phyloP scores from a whole-genome alignment of 2,113 vertebrate genomes.

The Psittacus erithacus region DNA sequence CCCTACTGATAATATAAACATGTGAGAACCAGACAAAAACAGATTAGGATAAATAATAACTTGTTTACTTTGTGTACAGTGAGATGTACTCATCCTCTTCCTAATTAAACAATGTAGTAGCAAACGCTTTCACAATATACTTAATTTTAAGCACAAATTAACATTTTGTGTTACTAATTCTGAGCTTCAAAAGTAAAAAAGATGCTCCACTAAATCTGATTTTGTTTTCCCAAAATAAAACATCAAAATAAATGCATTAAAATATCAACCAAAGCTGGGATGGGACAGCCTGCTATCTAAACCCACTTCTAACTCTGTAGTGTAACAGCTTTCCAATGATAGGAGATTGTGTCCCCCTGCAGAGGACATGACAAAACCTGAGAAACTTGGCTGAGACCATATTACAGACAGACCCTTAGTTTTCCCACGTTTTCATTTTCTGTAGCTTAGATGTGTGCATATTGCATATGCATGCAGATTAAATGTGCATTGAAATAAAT shows the following conservation, averaged over 20 bases:
- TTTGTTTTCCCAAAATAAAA: background rate
- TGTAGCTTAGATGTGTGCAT: background rate
- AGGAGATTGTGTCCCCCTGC: background rate
- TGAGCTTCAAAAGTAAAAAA: background rate
- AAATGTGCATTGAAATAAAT: background rate
- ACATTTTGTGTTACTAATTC: background rate
- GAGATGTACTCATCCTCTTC: background rate
- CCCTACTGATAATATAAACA: background rate
- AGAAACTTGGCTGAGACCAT: background rate
- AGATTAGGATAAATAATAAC: background rate
- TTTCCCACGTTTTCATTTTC: background rate
- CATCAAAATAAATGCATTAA: background rate
- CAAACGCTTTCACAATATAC: background rate
- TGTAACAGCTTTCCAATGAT: background rate
- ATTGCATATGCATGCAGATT: background rate
- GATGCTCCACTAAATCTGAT: background rate
- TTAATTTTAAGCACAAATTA: background rate
- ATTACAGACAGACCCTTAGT: background rate
- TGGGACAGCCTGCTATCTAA: background rate
- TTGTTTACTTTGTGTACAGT: conserved; percentile 65
- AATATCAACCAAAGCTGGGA: background rate
- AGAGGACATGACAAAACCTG: background rate
- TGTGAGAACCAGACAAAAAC: background rate
- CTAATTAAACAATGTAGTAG: background rate
- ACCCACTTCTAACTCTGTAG: background rate